Conservation (phyloP, 2,113 vertebrate genomes). For the Larimichthys crocea region DNA sequence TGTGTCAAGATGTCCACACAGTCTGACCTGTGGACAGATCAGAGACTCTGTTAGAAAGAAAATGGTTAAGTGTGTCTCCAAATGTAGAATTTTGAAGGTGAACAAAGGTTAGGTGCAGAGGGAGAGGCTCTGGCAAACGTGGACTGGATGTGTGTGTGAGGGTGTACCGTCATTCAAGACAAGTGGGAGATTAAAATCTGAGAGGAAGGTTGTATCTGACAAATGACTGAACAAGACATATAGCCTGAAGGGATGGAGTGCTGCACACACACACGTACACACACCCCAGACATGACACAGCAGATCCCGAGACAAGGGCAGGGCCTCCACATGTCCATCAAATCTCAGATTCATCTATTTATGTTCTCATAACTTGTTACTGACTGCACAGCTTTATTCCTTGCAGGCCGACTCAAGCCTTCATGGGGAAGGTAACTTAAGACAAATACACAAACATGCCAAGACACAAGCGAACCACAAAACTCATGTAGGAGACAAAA, state of each 20-base stretch:
- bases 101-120: background rate
- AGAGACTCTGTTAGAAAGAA: background rate
- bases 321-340: constrained; percentile 18
- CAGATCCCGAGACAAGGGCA: constrained; percentile 27
- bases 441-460: background rate
- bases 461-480: too few relatives aligned
- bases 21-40: constrained; percentile 87
- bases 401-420: background rate
- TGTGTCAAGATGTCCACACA: constrained; percentile 97
- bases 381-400: background rate
- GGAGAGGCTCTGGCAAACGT: background rate
- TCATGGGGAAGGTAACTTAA: background rate
- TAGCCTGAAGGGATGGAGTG: background rate
- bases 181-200: constrained; percentile 21
- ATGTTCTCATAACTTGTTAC: background rate
- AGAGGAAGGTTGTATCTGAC: background rate
- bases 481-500: background rate
- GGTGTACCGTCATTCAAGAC: constrained; percentile 9
- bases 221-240: constrained; percentile 17
- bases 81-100: background rate
- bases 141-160: background rate
- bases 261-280: constrained; percentile 8
- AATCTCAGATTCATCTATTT: background rate
- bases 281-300: constrained; percentile 13
- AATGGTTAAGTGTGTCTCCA: background rate